Evolutionary conservation across 2,888 invertebrate species (phyloP), one percentile per base, ranked within the genome.

Genomic region (Platynereis dumerilii): DNA sequence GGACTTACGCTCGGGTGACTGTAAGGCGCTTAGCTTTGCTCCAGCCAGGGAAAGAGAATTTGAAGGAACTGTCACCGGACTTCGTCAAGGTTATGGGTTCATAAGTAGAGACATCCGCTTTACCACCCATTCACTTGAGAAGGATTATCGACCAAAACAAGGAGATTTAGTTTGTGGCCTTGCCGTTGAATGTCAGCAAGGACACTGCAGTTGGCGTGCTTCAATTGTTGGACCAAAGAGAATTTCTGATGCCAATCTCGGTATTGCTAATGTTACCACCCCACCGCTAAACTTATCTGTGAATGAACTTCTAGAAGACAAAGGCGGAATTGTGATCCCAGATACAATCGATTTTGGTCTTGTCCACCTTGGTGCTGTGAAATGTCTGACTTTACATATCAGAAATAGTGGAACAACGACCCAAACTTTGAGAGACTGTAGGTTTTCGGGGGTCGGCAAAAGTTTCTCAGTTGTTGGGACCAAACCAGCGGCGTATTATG

Each of bases 101-200:
- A 77, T 81, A n/a, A 75, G 78, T 58, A 73, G 70, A 15, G 78
- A 80, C 55, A 74, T 77, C 22, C 80, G 74, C 68, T 80, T 78
- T 57, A 63, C 65, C 5, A 27, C 57, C 27, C 62, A 65, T 20
- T 72, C 68, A 0, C 74, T 79, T 67, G 28, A 60, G 2, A 70
- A 75, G 52, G 75, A 74, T 1, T 79, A 54, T 34, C 28, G n/a
- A 5, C 79, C 80, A 17, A 59, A 66, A 28, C 76, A 74, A 56
- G 75, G 75, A 70, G 79, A 80, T 52, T 58, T 58, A 27, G 79
- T 80, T 1, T 66, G 64, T 39, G 76, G 76, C 5, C 67, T 45
- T 5, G 78, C 77, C 5, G 69, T 81, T 28, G 81, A 81, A 68
- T 79, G 78, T 65, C 44, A 48, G 5, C 77, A 78, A 58, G 78